phyloP scores from a whole-genome alignment of 1,140 invertebrate genomes.

The Pinna nobilis region DNA sequence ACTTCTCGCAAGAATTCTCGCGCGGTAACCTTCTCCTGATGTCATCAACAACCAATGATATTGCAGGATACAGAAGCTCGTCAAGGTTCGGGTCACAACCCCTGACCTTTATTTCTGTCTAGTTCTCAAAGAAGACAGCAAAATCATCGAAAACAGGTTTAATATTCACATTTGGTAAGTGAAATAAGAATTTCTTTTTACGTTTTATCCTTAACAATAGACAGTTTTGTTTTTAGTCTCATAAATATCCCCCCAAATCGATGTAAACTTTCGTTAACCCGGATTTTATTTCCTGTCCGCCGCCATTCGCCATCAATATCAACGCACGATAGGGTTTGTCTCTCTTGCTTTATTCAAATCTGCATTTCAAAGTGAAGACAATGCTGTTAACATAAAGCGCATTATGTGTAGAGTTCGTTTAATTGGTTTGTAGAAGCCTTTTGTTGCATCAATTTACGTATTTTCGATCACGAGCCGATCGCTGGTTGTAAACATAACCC shows the following conservation, averaged over 20 bases:
- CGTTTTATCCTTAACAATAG: neutral
- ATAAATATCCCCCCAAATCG: neutral
- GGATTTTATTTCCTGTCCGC: constrained; percentile 11
- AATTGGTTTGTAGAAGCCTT: neutral
- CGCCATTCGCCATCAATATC: constrained; percentile 23
- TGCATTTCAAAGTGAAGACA: too few relatives aligned
- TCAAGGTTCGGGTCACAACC: constrained; percentile 70
- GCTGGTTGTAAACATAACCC: constrained; percentile 64
- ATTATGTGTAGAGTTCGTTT: neutral
- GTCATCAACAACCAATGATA: constrained; percentile 64
- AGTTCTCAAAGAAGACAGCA: constrained; percentile 26
- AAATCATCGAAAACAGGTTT: constrained; percentile 1
- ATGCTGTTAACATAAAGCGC: constrained; percentile 8
- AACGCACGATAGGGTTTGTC: too few relatives aligned
- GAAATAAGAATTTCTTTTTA: constrained; percentile 1
- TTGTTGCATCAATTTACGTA: neutral
- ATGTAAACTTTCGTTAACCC: neutral
- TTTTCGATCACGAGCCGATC: neutral
- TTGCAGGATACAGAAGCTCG: constrained; percentile 44
- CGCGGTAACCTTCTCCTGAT: constrained; percentile 49
- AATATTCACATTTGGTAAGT: neutral
- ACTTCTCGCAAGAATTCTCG: constrained; percentile 41
- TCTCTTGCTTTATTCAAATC: too few relatives aligned
- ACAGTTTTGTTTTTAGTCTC: neutral
- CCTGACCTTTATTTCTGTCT: constrained; percentile 72